Evolutionary conservation across 2,113 vertebrate species (phyloP), one percentile per base, ranked within the genome.

Genomic region (Dicerorhinus sumatrensis): DNA sequence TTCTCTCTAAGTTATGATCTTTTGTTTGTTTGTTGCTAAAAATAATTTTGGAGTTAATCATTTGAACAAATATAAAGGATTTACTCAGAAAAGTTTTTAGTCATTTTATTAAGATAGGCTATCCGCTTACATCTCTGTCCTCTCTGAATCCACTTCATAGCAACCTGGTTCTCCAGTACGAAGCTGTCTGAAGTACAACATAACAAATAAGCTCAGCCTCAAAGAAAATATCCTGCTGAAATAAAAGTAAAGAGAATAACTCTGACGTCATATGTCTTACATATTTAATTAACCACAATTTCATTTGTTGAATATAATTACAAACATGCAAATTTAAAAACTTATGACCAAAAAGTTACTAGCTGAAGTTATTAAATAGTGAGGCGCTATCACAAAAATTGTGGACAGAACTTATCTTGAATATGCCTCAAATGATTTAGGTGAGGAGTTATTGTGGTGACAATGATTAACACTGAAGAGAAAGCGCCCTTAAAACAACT

Each of bases 291-390:
- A 23, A 89, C 51, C 29, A n/a, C 27, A 65, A 8, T 73, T 91
- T 77, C 23, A 93, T 85, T 17, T 51, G 8, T 65, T 63, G 20
- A 76, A 51, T 65, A 14, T 60, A 94, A 93, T 80, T 95, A 72
- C 8, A 81, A 81, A 79, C 18, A 85, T 69, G 48, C 5, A 85
- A 60, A 93, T 82, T 79, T 48, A 13, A 86, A 94, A 97, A 60
- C 10, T 31, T 2, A 10, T 65, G 42, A 70, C 56, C 48, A 67
- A 75, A 95, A 92, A 89, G 2, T 33, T 83, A 90, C 75, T 92
- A 72, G 17, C 16, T 42, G n/a, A 93, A 70, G 3, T 80, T 84
- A 75, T 48, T 42, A 85, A 85, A 75, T 23, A 92, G 14, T 58
- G 16, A 85, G 39, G 21, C 11, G 3, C 7, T 56, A 33, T 25